These are phyloP conservation scores for Hyposoter didymator DNA, from an alignment of 2,888 invertebrate genomes.

Conservation along the genomic window DNA sequence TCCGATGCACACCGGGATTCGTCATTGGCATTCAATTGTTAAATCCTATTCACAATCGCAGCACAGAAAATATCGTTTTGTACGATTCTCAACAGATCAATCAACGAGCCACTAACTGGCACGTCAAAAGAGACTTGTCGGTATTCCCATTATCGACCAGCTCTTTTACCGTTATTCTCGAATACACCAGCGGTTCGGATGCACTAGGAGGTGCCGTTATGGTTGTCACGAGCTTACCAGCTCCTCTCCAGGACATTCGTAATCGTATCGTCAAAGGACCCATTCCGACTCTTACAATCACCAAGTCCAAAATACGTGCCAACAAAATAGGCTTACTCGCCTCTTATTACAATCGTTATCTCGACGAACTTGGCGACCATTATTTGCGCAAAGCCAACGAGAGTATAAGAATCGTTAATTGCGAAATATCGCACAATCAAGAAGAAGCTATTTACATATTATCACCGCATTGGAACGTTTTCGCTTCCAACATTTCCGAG, in stretches of 20 bases:
- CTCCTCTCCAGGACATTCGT: constrained; percentile 89
- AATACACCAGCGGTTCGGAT: constrained; percentile 91
- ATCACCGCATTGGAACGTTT: constrained; percentile 94
- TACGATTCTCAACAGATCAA: constrained; percentile 89
- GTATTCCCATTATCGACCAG: constrained; percentile 96
- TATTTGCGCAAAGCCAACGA: constrained; percentile 95
- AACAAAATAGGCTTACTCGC: constrained; percentile 93
- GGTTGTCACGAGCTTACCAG: constrained; percentile 90
- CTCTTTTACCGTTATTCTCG: constrained; percentile 91
- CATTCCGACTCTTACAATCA: constrained; percentile 90
- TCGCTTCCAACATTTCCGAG: constrained; percentile 94
- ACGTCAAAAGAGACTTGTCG: constrained; percentile 92
- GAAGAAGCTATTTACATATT: constrained; percentile 93
- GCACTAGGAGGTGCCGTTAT: constrained; percentile 94
- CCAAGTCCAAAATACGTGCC: constrained; percentile 90
- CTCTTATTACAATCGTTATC: constrained; percentile 94
- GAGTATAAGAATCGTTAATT: constrained; percentile 91
- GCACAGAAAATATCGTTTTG: constrained; percentile 93
- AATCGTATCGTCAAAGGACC: constrained; percentile 92
- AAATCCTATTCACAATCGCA: constrained; percentile 95
- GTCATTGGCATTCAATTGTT: constrained; percentile 95
- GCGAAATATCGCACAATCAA: constrained; percentile 92
- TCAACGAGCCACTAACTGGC: constrained; percentile 89
- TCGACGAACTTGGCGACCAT: constrained; percentile 94
- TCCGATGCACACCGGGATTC: constrained; percentile 91